phyloP scores from a whole-genome alignment of 1,140 invertebrate genomes.

The Trichonephila clavata region DNA sequence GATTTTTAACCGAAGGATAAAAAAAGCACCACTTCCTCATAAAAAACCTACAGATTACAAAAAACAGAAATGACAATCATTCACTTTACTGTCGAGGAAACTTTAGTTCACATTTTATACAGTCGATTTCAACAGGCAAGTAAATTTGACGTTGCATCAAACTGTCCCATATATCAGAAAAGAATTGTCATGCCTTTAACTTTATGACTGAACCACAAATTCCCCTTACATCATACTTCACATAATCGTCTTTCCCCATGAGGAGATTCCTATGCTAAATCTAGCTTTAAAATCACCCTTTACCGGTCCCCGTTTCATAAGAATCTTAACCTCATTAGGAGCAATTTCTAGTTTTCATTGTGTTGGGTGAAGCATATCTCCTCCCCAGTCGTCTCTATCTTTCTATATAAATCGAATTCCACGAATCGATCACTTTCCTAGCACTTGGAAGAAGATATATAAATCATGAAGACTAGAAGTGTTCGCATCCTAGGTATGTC shows the following conservation, averaged over 20 bases:
- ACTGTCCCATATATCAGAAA: neutral
- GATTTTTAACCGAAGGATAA: too few relatives aligned
- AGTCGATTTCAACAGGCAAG: constrained; percentile 2
- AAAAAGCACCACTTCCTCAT: too few relatives aligned
- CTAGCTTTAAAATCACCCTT: neutral
- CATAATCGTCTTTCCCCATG: neutral
- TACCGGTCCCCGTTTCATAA: neutral
- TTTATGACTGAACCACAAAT: neutral
- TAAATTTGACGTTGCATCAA: neutral
- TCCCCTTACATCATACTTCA: neutral
- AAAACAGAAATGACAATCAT: neutral
- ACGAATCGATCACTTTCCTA: neutral
- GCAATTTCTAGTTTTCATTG: constrained; percentile 54
- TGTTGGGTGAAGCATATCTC: constrained; percentile 62
- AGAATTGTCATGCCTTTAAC: neutral
- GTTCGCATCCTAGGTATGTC: neutral
- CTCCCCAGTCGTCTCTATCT: neutral
- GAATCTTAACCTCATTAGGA: constrained; percentile 20
- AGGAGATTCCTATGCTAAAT: neutral
- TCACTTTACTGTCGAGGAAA: neutral
- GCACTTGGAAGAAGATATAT: neutral
- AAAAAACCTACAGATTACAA: too few relatives aligned
- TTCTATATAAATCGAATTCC: constrained; percentile 21
- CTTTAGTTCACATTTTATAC: neutral
- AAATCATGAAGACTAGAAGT: neutral